Percentiles rank a stretch among this genome's conserved stretches.
Conservation (phyloP, 2,888 invertebrate genomes). For the Drosophila differens region DNA sequence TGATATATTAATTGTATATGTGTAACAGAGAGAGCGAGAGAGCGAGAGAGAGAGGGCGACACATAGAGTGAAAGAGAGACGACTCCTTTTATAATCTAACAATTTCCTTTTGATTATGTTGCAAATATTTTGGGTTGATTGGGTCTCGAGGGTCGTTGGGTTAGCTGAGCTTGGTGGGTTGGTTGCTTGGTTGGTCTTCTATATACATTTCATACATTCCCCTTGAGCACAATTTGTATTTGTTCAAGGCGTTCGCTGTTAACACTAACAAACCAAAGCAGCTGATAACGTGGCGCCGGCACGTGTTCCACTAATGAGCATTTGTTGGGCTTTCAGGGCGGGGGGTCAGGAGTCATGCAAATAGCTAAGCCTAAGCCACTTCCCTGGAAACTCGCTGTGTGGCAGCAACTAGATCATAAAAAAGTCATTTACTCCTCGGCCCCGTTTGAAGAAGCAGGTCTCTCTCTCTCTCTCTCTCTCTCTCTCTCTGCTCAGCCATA, state of each 20-base stretch:
- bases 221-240: slow-evolving; percentile 59
- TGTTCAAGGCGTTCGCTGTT: slow-evolving; percentile 51
- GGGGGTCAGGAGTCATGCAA: slow-evolving; percentile 42
- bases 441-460: slow-evolving; percentile 4
- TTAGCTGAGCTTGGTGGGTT: not conserved
- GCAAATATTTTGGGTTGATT: slow-evolving; percentile 22
- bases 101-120: slow-evolving; percentile 35
- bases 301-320: slow-evolving; percentile 68
- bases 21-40: not conserved
- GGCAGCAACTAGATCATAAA: slow-evolving; percentile 55
- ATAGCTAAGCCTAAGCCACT: slow-evolving; percentile 13
- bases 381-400: slow-evolving; percentile 43
- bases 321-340: slow-evolving; percentile 37
- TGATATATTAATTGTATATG: slow-evolving; percentile 46
- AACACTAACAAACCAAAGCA: slow-evolving; percentile 38
- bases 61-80: not conserved
- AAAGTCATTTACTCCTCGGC: slow-evolving; percentile 53
- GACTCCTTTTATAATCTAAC: slow-evolving; percentile 13
- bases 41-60: not conserved
- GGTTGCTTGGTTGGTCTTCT: not conserved
- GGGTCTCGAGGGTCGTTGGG: not conserved
- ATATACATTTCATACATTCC: slow-evolving; percentile 9
- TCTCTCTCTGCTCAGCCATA: slow-evolving; percentile 27
- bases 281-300: slow-evolving; percentile 56
- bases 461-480: slow-evolving; percentile 1